Percentiles rank a stretch among this genome's conserved stretches.
These are phyloP conservation scores for Mus spretus DNA, from an alignment of 2,797 vertebrate species.

Conservation along the genomic window DNA sequence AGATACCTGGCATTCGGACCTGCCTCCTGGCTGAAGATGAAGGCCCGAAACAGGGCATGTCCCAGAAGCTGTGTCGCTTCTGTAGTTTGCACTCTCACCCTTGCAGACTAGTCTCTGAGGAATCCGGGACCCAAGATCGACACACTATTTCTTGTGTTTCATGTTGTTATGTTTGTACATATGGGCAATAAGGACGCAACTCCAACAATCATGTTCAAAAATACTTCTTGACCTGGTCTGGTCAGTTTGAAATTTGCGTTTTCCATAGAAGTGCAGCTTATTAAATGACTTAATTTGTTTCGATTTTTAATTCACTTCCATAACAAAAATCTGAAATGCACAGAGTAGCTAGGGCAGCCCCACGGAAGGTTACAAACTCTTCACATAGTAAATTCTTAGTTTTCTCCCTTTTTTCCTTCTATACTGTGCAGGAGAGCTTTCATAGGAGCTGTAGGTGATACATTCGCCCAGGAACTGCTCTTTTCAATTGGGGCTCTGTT, in stretches of 20 bases:
- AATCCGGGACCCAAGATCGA: no score
- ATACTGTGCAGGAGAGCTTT: neutral
- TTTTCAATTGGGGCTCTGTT: neutral
- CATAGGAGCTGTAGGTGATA: neutral
- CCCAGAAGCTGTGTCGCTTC: no score
- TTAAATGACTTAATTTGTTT: constrained; percentile 19
- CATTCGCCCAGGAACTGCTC: neutral
- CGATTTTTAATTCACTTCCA: neutral
- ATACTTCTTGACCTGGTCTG: constrained; percentile 4
- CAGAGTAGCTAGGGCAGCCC: neutral
- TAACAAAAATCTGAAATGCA: neutral
- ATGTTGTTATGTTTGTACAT: neutral
- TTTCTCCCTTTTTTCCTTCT: neutral
- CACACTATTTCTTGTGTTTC: neutral
- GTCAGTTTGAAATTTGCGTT: constrained; percentile 35
- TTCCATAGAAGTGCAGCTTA: constrained; percentile 8
- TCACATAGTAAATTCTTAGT: neutral
- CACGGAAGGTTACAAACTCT: neutral
- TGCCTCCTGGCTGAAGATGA: no score
- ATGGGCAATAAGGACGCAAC: neutral
- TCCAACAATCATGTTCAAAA: neutral
- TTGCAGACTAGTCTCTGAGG: no score
- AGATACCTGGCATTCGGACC: no score
- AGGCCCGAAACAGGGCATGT: no score
- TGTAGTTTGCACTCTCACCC: no score